These are phyloP conservation scores for Pseudoatta argentina DNA, from an alignment of 1,140 invertebrate genomes.

Conservation along the genomic window DNA sequence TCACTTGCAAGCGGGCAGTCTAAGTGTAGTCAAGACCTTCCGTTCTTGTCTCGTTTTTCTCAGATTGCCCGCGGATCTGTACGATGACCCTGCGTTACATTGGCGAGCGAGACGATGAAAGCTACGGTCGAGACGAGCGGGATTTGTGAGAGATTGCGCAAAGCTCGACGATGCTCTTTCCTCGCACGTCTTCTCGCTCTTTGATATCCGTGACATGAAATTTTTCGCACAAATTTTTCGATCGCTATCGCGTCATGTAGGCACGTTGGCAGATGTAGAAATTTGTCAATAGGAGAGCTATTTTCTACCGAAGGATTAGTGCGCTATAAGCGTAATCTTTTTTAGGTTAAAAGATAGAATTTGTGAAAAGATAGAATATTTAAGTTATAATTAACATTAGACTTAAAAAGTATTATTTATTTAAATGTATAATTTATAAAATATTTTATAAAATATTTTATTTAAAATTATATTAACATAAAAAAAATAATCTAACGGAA, in stretches of 20 bases:
- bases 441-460: no score
- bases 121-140: not conserved
- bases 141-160: not conserved
- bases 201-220: conserved; percentile 75
- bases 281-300: no score
- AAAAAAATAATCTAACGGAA: no score
- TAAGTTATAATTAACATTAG: no score
- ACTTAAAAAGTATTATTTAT: no score
- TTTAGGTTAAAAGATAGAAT: no score
- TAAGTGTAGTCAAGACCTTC: conserved; percentile 17
- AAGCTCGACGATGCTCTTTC: conserved; percentile 67
- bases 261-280: conserved; percentile 17
- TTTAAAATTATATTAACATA: no score
- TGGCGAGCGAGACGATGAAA: not conserved
- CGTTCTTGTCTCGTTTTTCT: conserved; percentile 41
- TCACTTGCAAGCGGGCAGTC: conserved; percentile 51
- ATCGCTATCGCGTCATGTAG: conserved; percentile 53
- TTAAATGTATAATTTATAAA: no score
- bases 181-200: conserved; percentile 11
- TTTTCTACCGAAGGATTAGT: no score
- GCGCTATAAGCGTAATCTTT: no score
- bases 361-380: no score
- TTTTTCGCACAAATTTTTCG: conserved; percentile 39
- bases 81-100: conserved; percentile 1
- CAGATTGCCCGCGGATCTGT: conserved; percentile 14